A percentile compares a stretch with the other conserved stretches of the same genome.
phyloP scores from a whole-genome alignment of 2,888 invertebrate genomes.

The Drosophila mimica region DNA sequence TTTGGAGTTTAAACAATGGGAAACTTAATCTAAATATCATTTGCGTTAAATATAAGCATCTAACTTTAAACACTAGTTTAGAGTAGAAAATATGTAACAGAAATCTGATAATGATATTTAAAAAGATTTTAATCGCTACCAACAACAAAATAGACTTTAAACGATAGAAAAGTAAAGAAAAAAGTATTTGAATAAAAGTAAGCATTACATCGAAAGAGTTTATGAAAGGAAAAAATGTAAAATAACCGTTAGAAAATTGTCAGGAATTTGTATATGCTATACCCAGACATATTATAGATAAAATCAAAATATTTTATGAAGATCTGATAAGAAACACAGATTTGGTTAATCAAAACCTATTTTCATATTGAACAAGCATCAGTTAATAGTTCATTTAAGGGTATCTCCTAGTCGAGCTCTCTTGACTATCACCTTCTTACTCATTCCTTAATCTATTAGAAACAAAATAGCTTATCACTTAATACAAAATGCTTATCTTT shows the following conservation, averaged over 20 bases:
- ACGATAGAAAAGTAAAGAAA: no score
- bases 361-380: not conserved
- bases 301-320: not conserved
- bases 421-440: not conserved
- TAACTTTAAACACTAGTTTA: not conserved
- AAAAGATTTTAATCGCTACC: not conserved
- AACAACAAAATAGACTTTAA: accelerated
- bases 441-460: not conserved
- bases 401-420: not conserved
- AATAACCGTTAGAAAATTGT: no score
- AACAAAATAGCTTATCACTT: not conserved
- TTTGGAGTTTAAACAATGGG: not conserved
- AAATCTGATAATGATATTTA: not conserved
- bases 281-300: not conserved
- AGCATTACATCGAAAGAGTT: not conserved
- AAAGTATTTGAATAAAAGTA: no score
- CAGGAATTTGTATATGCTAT: no score
- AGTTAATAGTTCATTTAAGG: not conserved
- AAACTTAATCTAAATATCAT: not conserved
- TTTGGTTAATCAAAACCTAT: not conserved
- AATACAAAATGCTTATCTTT: not conserved
- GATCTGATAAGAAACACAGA: not conserved
- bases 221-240: not conserved
- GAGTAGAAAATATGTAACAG: accelerated
- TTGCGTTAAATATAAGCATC: no score